phyloP scores from a whole-genome alignment of 2,888 invertebrate genomes.

The Prosapia bicincta region DNA sequence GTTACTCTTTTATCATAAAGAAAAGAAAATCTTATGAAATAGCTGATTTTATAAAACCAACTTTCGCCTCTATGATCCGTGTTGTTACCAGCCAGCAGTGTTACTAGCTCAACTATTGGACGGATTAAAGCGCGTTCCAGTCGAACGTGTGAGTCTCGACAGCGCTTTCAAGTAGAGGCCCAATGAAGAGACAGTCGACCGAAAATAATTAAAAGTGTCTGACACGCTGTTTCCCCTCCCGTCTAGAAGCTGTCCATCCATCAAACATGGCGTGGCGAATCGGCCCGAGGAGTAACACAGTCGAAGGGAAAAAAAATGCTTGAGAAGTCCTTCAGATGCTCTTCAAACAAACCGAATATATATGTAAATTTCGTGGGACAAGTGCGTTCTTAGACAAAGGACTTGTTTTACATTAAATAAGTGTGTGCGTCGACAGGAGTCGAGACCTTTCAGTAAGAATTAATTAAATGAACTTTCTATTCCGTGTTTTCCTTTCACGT shows the following conservation, averaged over 20 bases:
- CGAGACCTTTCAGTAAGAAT: background rate
- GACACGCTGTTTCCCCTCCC: conserved; percentile 23
- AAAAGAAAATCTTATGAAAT: too few relatives aligned
- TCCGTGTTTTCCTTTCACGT: too few relatives aligned
- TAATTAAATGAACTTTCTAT: background rate
- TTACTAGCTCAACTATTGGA: too few relatives aligned
- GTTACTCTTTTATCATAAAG: too few relatives aligned
- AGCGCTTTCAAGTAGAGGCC: too few relatives aligned
- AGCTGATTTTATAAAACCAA: too few relatives aligned
- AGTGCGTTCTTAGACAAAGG: background rate
- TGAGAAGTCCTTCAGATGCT: background rate
- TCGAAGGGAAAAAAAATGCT: background rate
- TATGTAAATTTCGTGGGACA: conserved; percentile 2
- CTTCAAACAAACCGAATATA: background rate
- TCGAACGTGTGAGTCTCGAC: too few relatives aligned
- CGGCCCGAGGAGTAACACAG: conserved; percentile 18
- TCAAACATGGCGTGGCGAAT: conserved; percentile 21
- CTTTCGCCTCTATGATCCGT: too few relatives aligned
- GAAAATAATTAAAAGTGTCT: conserved; percentile 28
- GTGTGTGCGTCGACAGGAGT: background rate
- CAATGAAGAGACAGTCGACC: background rate
- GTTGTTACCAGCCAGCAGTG: too few relatives aligned
- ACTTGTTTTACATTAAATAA: conserved; percentile 1
- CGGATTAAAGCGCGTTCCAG: too few relatives aligned
- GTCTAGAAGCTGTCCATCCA: conserved; percentile 20